Conservation (phyloP, 2,113 vertebrate genomes). For the Nannospalax galili region DNA sequence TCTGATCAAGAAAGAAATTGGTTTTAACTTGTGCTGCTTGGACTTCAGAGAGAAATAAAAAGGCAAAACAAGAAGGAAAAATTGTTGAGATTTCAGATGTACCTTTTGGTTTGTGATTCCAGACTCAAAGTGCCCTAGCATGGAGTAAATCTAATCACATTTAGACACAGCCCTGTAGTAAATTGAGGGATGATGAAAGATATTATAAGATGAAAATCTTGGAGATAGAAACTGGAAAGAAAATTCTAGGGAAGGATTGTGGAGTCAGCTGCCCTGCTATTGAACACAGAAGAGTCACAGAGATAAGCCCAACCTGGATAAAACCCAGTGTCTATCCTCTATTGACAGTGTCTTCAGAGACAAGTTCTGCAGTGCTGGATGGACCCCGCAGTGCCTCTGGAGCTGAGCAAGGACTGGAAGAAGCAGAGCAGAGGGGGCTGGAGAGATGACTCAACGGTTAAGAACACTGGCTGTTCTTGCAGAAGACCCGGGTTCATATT, state of each 20-base stretch:
- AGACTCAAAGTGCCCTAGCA: accelerated
- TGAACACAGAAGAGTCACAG: slow-evolving; percentile 39
- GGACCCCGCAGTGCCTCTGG: background rate
- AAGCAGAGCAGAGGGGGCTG: background rate
- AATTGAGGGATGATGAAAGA: slow-evolving; percentile 32
- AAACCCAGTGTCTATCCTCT: accelerated
- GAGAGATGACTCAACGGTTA: too few relatives aligned
- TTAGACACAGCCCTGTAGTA: slow-evolving; percentile 10
- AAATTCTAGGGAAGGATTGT: slow-evolving; percentile 39
- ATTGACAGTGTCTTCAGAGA: background rate
- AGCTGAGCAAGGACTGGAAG: background rate
- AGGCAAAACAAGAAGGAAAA: slow-evolving; percentile 74
- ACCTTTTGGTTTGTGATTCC: slow-evolving; percentile 25
- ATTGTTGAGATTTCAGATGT: slow-evolving; percentile 55
- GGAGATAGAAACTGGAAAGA: background rate
- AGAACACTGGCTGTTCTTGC: too few relatives aligned
- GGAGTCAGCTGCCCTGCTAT: slow-evolving; percentile 38
- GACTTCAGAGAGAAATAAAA: slow-evolving; percentile 63
- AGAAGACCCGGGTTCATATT: too few relatives aligned
- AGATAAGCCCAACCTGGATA: background rate
- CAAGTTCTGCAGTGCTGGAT: background rate
- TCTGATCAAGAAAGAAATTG: slow-evolving; percentile 74
- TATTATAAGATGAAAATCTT: slow-evolving; percentile 24
- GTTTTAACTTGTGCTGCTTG: background rate
- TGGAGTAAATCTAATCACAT: slow-evolving; percentile 53